Evolutionary conservation across 1,140 invertebrate species (phyloP), one percentile per base, ranked within the genome.

Genomic region (Pseudomyrmex pallidus): DNA sequence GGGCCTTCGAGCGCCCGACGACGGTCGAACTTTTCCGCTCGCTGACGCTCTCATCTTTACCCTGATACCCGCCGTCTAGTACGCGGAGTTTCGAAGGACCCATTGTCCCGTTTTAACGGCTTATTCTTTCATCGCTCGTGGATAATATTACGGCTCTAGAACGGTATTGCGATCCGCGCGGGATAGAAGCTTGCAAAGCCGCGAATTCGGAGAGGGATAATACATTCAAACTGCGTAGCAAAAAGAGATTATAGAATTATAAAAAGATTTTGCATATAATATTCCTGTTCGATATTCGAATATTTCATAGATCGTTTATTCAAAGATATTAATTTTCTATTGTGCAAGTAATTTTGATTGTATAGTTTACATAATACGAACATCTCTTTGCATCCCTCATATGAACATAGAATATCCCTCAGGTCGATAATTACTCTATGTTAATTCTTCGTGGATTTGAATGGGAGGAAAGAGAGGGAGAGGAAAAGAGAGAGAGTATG

Each of bases 341-440:
- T 35, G 35, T 35, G 35, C 35, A 35, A 35, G 7, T 35, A 35
- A 35, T 35, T 35, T 35, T 35, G 35, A 35, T 7, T 35, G 35
- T 35, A 35, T 35, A 35, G 35, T 35, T 35, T 35, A 35, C 7
- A 35, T 17, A 44, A 35, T 25, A 57, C 15, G 15, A 20, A 10
- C 15, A 20, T 59, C 20, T 15, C 54, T 56, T 35, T 59, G 67
- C 35, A 5, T 35, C 35, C 35, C 35, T 78, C 76, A 72, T 56
- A 56, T 52, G 78, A 57, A 57, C 35, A 0, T 76, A 57, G 44
- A 44, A 74, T 87, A 80, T 78, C 52, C 80, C 46, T 44, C 68
- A 56, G 35, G 20, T 77, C 63, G 83, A 88, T 90, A 88, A 90
- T 90, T 88, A 87, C 64, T 84, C 64, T 78, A 90, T 90, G 82